Conservation (phyloP, 2,888 invertebrate genomes). For the Phengaris alcon region DNA sequence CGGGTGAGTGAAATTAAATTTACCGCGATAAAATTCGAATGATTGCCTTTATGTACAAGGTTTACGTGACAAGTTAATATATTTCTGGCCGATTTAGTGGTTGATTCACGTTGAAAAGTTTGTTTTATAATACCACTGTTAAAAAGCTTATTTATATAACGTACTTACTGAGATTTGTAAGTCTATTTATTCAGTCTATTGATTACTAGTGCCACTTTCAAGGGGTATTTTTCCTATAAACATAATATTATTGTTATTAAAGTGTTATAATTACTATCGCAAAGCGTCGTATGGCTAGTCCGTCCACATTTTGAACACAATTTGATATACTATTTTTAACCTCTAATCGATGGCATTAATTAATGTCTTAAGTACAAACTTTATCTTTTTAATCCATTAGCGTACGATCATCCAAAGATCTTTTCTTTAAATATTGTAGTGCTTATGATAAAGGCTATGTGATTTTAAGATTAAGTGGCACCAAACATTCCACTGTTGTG, state of each 20-base stretch:
- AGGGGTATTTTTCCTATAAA: not conserved
- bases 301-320: slow-evolving; percentile 29
- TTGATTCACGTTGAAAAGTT: not conserved
- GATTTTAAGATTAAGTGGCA: slow-evolving; percentile 72
- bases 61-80: too few species aligned
- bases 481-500: slow-evolving; percentile 74
- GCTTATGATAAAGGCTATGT: slow-evolving; percentile 56
- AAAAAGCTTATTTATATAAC: not conserved
- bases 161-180: not conserved
- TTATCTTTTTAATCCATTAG: slow-evolving; percentile 1
- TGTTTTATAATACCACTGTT: not conserved
- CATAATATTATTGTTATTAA: not conserved
- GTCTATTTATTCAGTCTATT: not conserved
- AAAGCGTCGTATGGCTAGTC: not conserved
- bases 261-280: not conserved
- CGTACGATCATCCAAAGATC: slow-evolving; percentile 17
- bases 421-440: slow-evolving; percentile 14
- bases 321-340: slow-evolving; percentile 23
- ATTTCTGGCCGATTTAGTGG: too few species aligned
- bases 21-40: too few species aligned
- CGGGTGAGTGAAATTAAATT: too few species aligned
- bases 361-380: slow-evolving; percentile 36
- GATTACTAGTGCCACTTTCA: not conserved
- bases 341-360: slow-evolving; percentile 40
- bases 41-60: too few species aligned